Evolutionary conservation across 2,888 invertebrate species (phyloP).

Genomic region (Acleris literana): DNA sequence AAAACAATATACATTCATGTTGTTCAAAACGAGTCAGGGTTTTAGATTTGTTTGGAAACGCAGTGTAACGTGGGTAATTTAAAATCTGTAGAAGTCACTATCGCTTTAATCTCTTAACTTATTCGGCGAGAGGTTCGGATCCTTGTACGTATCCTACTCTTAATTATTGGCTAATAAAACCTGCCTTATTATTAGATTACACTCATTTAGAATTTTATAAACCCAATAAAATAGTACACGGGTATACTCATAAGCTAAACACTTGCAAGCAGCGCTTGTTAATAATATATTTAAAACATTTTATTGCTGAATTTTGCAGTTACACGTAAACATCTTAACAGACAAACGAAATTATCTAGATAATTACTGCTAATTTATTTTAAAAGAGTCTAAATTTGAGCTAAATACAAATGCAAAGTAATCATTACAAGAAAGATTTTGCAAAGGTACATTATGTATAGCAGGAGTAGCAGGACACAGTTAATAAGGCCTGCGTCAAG

Average conservation of each 20-base stretch:
- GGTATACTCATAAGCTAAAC: slow-evolving; percentile 19
- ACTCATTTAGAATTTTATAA: neutral
- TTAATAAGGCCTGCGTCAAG: neutral
- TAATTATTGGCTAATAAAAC: no score
- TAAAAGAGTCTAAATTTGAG: slow-evolving; percentile 21
- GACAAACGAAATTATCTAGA: slow-evolving; percentile 22
- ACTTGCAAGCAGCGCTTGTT: slow-evolving; percentile 34
- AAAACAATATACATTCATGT: no score
- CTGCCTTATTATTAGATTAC: no score
- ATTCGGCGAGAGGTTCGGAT: no score
- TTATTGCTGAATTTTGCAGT: slow-evolving; percentile 35
- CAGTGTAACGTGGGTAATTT: no score
- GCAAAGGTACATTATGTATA: slow-evolving; percentile 1
- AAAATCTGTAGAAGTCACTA: no score
- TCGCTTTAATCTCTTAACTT: no score
- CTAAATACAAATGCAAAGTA: slow-evolving; percentile 18
- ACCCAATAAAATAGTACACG: slow-evolving; percentile 1
- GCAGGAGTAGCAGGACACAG: neutral
- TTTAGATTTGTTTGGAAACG: no score
- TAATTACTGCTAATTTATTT: slow-evolving; percentile 21
- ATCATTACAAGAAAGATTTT: neutral
- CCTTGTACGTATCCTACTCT: no score
- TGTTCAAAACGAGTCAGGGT: no score
- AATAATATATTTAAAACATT: slow-evolving; percentile 26
- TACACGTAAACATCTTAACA: slow-evolving; percentile 13